phyloP scores from a whole-genome alignment of 2,113 vertebrate genomes.

The Chaenocephalus aceratus region DNA sequence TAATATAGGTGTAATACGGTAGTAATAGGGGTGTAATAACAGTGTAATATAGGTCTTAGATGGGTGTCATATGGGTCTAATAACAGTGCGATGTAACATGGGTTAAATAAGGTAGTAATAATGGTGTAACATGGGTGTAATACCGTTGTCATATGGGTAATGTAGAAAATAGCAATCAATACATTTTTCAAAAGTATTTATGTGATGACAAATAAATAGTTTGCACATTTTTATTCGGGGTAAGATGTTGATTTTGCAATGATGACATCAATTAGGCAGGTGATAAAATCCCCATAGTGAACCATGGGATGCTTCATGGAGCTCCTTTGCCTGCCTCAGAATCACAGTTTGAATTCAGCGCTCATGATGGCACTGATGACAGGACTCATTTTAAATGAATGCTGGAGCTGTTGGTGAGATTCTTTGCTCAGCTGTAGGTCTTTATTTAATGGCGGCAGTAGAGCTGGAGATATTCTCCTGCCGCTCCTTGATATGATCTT shows the following conservation, averaged over 20 bases:
- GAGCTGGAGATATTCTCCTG: constrained; percentile 8
- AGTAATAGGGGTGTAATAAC: too few relatives aligned
- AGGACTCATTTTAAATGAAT: constrained; percentile 49
- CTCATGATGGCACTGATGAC: constrained; percentile 53
- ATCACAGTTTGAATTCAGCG: constrained; percentile 53
- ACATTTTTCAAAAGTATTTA: too few relatives aligned
- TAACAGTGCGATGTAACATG: too few relatives aligned
- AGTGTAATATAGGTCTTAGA: too few relatives aligned
- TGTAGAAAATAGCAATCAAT: too few relatives aligned
- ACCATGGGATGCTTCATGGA: constrained; percentile 19
- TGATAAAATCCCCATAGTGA: constrained; percentile 13
- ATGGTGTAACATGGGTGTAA: too few relatives aligned
- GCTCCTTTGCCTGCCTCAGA: constrained; percentile 20
- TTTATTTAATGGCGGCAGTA: constrained; percentile 22
- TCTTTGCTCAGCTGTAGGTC: constrained; percentile 31
- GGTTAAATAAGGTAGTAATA: too few relatives aligned
- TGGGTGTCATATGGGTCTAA: too few relatives aligned
- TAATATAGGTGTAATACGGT: too few relatives aligned
- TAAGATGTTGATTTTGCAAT: constrained; percentile 4
- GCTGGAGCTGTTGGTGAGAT: constrained; percentile 22
- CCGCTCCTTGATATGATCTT: constrained; percentile 13
- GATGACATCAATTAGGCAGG: constrained; percentile 25
- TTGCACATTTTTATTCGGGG: background rate
- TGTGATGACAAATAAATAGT: too few relatives aligned
- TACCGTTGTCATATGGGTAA: too few relatives aligned